These are phyloP conservation scores for Lasioglossum leucozonium DNA, from an alignment of 2,888 invertebrate genomes.

Conservation along the genomic window DNA sequence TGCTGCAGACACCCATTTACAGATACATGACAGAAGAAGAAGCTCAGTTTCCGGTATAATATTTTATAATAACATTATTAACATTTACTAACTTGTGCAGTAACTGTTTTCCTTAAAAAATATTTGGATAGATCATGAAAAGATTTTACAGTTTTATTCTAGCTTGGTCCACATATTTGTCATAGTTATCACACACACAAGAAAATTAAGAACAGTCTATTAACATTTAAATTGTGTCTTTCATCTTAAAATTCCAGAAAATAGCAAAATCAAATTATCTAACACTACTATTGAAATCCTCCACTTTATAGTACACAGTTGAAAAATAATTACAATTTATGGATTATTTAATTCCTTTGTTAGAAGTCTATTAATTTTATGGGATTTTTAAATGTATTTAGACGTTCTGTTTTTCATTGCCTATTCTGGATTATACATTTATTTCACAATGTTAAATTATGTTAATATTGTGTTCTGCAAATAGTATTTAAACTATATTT, in stretches of 20 bases:
- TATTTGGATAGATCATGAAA: background rate
- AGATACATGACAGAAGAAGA: slow-evolving; percentile 78
- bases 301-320: no score
- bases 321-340: background rate
- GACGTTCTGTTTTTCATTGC: background rate
- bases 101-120: background rate
- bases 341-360: background rate
- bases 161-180: background rate
- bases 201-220: no score
- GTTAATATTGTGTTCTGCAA: background rate
- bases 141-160: background rate
- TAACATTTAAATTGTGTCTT: background rate
- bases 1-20: slow-evolving; percentile 73
- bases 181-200: background rate
- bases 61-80: background rate
- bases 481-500: slow-evolving; percentile 3
- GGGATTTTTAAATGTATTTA: background rate
- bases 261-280: background rate
- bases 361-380: background rate
- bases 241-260: background rate
- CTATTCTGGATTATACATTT: background rate
- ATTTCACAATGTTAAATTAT: background rate
- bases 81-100: background rate
- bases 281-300: background rate
- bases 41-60: slow-evolving; percentile 85